phyloP scores from a whole-genome alignment of 2,797 vertebrate genomes.

The Alectoris magna region DNA sequence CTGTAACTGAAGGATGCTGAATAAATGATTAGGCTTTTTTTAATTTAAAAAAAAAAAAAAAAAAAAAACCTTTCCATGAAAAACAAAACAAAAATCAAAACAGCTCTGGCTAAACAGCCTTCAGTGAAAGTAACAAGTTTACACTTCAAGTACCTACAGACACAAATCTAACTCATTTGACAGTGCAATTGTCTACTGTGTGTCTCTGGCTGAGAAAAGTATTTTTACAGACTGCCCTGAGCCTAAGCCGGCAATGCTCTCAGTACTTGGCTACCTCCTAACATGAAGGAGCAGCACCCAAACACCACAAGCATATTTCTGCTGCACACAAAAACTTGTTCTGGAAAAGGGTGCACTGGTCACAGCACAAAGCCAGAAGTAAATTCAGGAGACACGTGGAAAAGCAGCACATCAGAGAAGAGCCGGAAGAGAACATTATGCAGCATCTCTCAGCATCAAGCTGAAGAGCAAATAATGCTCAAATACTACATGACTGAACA shows the following conservation, averaged over 20 bases:
- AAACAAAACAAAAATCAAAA: background rate
- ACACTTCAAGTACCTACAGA: background rate
- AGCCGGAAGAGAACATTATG: background rate
- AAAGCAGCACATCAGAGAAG: background rate
- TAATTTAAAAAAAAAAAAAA: no score
- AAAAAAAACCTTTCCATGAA: background rate
- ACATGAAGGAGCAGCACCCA: background rate
- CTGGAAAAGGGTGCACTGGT: accelerated
- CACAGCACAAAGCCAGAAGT: accelerated
- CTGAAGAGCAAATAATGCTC: background rate
- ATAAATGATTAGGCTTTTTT: background rate
- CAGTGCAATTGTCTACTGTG: background rate
- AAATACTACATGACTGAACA: background rate
- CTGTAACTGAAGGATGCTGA: background rate
- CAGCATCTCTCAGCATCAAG: background rate
- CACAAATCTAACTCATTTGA: background rate
- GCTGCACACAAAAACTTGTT: background rate
- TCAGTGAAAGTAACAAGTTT: background rate
- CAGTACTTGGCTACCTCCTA: background rate
- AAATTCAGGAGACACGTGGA: background rate
- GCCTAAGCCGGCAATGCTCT: background rate
- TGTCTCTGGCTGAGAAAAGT: background rate
- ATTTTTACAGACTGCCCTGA: background rate
- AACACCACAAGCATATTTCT: background rate
- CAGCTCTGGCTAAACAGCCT: background rate